Evolutionary conservation across 2,797 vertebrate genomes (phyloP).

Genomic region (Lacerta bilineata): DNA sequence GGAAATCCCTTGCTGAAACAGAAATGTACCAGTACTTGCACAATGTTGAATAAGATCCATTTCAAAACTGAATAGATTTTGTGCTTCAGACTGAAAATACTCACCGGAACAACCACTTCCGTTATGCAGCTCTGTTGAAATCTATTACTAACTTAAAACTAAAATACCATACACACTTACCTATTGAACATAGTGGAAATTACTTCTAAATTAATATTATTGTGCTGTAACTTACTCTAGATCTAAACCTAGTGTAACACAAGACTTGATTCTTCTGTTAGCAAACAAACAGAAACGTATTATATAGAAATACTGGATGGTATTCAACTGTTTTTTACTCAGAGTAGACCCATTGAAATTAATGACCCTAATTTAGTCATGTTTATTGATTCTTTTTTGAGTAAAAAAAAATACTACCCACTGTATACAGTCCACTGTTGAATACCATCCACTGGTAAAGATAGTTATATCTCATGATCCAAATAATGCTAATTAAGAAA

Average conservation of each 20-base stretch:
- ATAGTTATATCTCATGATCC: constrained; percentile 39
- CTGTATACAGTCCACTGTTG: too few species aligned
- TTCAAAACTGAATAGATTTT: too few species aligned
- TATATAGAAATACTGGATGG: constrained; percentile 19
- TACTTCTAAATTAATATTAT: neutral
- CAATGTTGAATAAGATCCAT: too few species aligned
- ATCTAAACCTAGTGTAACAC: neutral
- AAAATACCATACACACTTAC: neutral
- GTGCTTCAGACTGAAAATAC: neutral
- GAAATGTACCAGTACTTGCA: too few species aligned
- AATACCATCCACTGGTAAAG: neutral
- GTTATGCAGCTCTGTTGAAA: neutral
- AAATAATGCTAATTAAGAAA: constrained; percentile 32
- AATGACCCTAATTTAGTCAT: too few species aligned
- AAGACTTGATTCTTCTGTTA: constrained; percentile 48
- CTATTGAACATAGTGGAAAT: neutral
- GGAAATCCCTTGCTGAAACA: too few species aligned
- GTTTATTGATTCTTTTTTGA: too few species aligned
- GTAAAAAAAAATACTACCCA: too few species aligned
- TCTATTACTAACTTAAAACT: neutral
- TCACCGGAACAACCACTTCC: constrained; percentile 17
- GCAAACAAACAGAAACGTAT: constrained; percentile 52
- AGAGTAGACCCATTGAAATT: too few species aligned
- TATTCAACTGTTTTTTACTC: too few species aligned
- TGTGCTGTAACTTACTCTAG: neutral